phyloP scores from a whole-genome alignment of 1,140 invertebrate species.

The Chrysoperla carnea region DNA sequence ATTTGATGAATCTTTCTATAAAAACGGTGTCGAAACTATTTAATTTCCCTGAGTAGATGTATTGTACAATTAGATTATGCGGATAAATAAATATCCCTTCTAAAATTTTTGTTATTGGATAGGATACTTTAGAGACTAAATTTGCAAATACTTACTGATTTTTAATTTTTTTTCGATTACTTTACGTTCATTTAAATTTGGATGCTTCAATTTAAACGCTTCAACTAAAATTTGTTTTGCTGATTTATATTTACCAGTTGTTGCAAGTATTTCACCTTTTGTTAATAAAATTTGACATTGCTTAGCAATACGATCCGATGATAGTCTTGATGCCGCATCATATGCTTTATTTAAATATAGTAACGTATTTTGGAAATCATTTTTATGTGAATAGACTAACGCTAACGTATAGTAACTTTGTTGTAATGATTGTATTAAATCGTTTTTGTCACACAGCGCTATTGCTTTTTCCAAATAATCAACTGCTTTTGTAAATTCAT shows the following conservation, averaged over 20 bases:
- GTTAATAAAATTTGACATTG: constrained; percentile 36
- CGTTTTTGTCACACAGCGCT: constrained; percentile 46
- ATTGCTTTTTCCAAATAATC: constrained; percentile 50
- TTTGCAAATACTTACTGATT: constrained; percentile 28
- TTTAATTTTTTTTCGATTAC: constrained; percentile 43
- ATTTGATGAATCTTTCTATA: too few relatives aligned
- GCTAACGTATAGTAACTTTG: constrained; percentile 54
- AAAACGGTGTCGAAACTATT: too few relatives aligned
- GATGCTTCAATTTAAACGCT: constrained; percentile 52
- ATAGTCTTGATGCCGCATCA: constrained; percentile 32
- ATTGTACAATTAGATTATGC: too few relatives aligned
- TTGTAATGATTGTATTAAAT: constrained; percentile 59
- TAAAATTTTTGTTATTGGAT: too few relatives aligned
- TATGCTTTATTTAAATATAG: constrained; percentile 49
- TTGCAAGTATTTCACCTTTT: constrained; percentile 43
- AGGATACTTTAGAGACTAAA: too few relatives aligned
- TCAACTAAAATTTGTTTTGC: constrained; percentile 51
- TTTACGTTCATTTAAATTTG: constrained; percentile 33
- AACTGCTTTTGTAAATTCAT: constrained; percentile 40
- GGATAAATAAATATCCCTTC: too few relatives aligned
- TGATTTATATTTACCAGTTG: constrained; percentile 46
- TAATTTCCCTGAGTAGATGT: too few relatives aligned
- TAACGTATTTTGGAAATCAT: constrained; percentile 39
- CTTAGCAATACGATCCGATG: constrained; percentile 23
- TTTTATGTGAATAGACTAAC: constrained; percentile 37